These are phyloP conservation scores for Momotus momota DNA, from an alignment of 2,797 vertebrate species.

Conservation along the genomic window DNA sequence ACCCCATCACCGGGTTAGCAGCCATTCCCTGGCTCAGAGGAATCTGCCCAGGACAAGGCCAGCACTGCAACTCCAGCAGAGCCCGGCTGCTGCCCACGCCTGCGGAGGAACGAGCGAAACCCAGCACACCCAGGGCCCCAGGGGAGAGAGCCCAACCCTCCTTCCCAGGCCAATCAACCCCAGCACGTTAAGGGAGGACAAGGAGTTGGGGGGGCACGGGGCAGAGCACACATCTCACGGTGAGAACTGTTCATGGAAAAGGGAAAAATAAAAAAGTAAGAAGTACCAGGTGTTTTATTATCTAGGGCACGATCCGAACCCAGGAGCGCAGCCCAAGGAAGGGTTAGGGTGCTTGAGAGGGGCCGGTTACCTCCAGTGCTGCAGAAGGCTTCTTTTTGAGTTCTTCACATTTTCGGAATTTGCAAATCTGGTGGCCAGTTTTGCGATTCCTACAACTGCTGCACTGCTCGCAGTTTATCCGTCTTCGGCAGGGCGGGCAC, in stretches of 20 bases:
- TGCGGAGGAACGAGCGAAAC: not conserved
- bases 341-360: slow-evolving; percentile 77
- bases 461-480: slow-evolving; percentile 99
- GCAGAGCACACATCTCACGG: not conserved
- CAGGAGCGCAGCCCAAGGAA: slow-evolving; percentile 61
- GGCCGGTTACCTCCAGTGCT: slow-evolving; percentile 96
- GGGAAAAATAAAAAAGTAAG: slow-evolving; percentile 53
- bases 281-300: slow-evolving; percentile 70
- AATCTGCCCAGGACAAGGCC: fast-evolving
- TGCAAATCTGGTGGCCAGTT: slow-evolving; percentile 99
- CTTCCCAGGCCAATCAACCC: not conserved
- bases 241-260: slow-evolving; percentile 39
- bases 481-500: slow-evolving; percentile 94
- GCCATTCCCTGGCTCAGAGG: not conserved
- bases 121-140: fast-evolving
- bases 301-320: slow-evolving; percentile 68
- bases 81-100: fast-evolving
- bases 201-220: not conserved
- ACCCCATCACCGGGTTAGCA: fast-evolving
- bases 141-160: not conserved
- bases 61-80: not conserved
- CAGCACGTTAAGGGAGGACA: fast-evolving
- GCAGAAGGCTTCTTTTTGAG: slow-evolving; percentile 99
- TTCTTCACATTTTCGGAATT: slow-evolving; percentile 99
- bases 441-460: slow-evolving; percentile 99